A percentile compares a stretch with the other conserved stretches of the same genome.
Evolutionary conservation across 2,888 invertebrate genomes (phyloP).

Genomic region (Hybos culiciformis): DNA sequence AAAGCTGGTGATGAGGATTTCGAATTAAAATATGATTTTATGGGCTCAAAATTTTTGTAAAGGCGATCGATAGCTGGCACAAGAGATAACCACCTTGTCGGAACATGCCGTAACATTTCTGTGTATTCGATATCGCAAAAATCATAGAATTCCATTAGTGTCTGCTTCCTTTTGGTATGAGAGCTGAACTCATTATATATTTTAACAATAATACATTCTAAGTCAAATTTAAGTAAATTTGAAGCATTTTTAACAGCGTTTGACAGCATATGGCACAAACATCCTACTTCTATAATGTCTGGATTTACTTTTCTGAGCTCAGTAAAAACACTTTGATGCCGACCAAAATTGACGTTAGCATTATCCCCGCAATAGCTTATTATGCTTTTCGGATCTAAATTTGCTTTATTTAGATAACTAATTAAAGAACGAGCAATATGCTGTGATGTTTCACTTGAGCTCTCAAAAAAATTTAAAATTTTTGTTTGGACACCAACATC

Average conservation of each 20-base stretch:
- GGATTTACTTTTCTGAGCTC: not conserved
- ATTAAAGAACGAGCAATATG: not conserved
- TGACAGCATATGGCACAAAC: conserved; percentile 2
- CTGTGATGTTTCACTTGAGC: not conserved
- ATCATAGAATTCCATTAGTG: conserved; percentile 2
- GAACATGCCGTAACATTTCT: conserved; percentile 1
- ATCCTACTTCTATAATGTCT: not conserved
- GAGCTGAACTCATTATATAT: conserved; percentile 3
- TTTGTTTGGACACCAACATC: not conserved
- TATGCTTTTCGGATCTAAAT: conserved; percentile 3
- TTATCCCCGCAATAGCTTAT: conserved; percentile 6
- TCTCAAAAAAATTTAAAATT: conserved; percentile 2
- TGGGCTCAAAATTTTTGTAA: not conserved
- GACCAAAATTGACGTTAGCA: conserved; percentile 6
- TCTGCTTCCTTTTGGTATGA: conserved; percentile 3
- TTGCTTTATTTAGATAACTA: conserved; percentile 3
- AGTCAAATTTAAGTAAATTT: conserved; percentile 1
- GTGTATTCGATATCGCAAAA: conserved; percentile 1
- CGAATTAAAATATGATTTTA: conserved; percentile 2
- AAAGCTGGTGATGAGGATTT: conserved; percentile 2
- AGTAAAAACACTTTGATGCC: conserved; percentile 1
- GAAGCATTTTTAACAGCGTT: conserved; percentile 1
- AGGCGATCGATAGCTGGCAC: not conserved
- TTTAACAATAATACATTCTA: conserved; percentile 2
- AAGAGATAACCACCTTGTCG: not conserved